Evolutionary conservation across 23 tunicate species (phyloP).

Genomic region (Aplidium turbinatum): DNA sequence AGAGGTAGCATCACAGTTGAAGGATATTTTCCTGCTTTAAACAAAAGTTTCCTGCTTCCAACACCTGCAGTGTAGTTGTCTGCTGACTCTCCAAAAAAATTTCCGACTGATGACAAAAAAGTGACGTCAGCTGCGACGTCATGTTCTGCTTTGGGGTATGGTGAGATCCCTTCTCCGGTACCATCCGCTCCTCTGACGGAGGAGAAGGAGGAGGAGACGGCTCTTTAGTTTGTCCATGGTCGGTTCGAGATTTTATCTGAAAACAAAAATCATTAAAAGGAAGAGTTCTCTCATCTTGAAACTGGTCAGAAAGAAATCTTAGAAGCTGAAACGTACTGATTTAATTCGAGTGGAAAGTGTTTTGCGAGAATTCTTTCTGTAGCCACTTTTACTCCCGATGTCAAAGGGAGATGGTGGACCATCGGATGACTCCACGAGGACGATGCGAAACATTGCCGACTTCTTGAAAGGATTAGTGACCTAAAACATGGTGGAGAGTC

Average conservation of each 20-base stretch:
- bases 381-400: conserved; percentile 47
- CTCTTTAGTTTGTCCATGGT: conserved; percentile 76
- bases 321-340: conserved; percentile 79
- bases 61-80: conserved; percentile 48
- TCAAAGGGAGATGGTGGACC: conserved; percentile 86
- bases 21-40: background rate
- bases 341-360: conserved; percentile 68
- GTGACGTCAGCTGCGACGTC: conserved; percentile 82
- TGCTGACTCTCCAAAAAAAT: conserved; percentile 51
- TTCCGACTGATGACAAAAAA: conserved; percentile 60
- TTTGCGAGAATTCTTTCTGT: conserved; percentile 48
- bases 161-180: conserved; percentile 13
- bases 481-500: conserved; percentile 34
- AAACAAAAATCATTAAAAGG: too few relatives aligned
- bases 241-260: conserved; percentile 70
- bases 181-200: conserved; percentile 44
- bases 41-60: too few relatives aligned
- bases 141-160: conserved; percentile 19
- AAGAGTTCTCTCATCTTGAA: too few relatives aligned
- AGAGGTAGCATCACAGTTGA: too few relatives aligned
- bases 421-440: conserved; percentile 79
- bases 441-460: conserved; percentile 65
- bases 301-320: too few relatives aligned
- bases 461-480: conserved; percentile 64
- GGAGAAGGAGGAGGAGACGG: conserved; percentile 56